These are phyloP conservation scores for Pachyrhynchus sulphureomaculatus DNA, from an alignment of 1,140 invertebrate genomes.

Conservation along the genomic window DNA sequence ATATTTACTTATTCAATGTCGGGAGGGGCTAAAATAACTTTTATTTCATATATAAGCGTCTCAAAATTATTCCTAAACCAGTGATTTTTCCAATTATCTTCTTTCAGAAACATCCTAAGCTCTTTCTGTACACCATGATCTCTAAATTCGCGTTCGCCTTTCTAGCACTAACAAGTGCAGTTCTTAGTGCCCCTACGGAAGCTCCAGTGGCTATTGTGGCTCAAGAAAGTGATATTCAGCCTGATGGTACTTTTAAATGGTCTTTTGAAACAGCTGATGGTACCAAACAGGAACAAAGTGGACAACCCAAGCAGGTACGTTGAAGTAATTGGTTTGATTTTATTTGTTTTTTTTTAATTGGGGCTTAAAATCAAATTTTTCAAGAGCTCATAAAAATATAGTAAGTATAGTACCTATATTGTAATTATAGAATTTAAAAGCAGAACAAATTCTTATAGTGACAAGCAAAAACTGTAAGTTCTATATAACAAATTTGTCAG, in stretches of 20 bases:
- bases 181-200: constrained; percentile 7
- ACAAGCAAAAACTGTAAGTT: no score
- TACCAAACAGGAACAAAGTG: constrained; percentile 23
- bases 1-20: neutral
- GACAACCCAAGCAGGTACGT: constrained; percentile 24
- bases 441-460: no score
- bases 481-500: no score
- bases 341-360: no score
- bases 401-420: no score
- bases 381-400: no score
- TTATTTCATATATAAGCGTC: constrained; percentile 11
- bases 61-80: neutral
- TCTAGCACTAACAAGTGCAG: neutral
- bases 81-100: neutral
- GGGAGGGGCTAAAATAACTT: constrained; percentile 4
- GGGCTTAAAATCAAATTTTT: no score
- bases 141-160: constrained; percentile 2
- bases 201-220: constrained; percentile 24
- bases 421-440: no score
- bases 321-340: no score
- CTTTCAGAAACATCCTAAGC: neutral
- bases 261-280: constrained; percentile 29
- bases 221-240: constrained; percentile 27
- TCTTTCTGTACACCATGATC: neutral
- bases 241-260: constrained; percentile 30